Evolutionary conservation across 2,888 invertebrate genomes (phyloP).

Genomic region (Andrena minutula): DNA sequence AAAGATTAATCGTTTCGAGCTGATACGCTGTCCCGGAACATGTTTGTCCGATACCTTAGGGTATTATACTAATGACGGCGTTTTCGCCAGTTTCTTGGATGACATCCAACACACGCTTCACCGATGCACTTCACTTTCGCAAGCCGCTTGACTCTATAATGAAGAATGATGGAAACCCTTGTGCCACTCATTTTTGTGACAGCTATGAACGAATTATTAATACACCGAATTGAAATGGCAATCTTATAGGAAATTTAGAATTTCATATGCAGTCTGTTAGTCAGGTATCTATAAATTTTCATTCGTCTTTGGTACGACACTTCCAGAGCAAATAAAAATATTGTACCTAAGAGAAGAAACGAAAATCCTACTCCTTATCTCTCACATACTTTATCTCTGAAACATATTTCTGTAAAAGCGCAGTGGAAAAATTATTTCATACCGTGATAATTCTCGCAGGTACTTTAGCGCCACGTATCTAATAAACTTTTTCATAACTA

Average conservation of each 20-base stretch:
- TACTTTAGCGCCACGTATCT: too few relatives aligned
- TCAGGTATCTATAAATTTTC: not conserved
- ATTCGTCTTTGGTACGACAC: not conserved
- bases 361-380: too few relatives aligned
- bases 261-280: not conserved
- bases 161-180: constrained; percentile 43
- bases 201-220: constrained; percentile 5
- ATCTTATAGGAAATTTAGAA: not conserved
- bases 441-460: too few relatives aligned
- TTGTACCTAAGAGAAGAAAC: not conserved
- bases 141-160: constrained; percentile 35
- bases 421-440: too few relatives aligned
- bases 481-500: too few relatives aligned
- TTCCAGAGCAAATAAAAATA: not conserved
- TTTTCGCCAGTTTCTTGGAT: constrained; percentile 43
- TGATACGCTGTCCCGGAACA: constrained; percentile 38
- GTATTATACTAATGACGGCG: constrained; percentile 51
- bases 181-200: not conserved
- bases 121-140: constrained; percentile 21
- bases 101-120: constrained; percentile 37
- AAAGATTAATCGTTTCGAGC: constrained; percentile 53
- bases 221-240: not conserved
- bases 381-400: not conserved
- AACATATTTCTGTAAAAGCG: not conserved
- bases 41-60: constrained; percentile 42